A percentile compares a stretch with the other conserved stretches of the same genome.
phyloP scores from a whole-genome alignment of 2,113 vertebrate genomes.

The Vombatus ursinus region DNA sequence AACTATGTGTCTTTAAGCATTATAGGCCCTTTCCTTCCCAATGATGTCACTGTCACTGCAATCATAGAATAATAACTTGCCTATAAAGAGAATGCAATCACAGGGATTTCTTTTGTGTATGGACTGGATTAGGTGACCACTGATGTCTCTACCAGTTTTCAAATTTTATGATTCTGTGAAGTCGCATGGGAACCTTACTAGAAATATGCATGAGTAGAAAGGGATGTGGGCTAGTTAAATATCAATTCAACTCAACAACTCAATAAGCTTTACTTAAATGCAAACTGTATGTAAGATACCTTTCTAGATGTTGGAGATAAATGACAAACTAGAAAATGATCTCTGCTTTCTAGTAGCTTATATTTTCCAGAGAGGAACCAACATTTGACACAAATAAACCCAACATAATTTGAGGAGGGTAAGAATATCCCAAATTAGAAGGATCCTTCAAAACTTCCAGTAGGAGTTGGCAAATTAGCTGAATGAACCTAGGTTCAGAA shows the following conservation, averaged over 20 bases:
- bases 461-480: not conserved
- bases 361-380: not conserved
- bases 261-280: not conserved
- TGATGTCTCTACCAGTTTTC: not conserved
- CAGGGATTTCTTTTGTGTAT: not conserved
- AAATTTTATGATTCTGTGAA: not conserved
- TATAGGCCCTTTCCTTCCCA: not conserved
- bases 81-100: not conserved
- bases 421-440: not conserved
- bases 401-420: not conserved
- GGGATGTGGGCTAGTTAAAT: not conserved
- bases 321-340: not conserved
- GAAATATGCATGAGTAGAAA: not conserved
- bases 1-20: not conserved
- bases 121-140: not conserved
- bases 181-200: not conserved
- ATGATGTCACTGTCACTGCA: not conserved
- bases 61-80: not conserved
- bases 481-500: not conserved
- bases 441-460: not conserved
- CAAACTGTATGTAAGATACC: not conserved
- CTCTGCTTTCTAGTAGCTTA: not conserved
- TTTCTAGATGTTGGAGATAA: not conserved
- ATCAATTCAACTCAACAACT: not conserved
- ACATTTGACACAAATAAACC: not conserved